Evolutionary conservation across 2,888 invertebrate genomes (phyloP).

Genomic region (Metalampra italica): DNA sequence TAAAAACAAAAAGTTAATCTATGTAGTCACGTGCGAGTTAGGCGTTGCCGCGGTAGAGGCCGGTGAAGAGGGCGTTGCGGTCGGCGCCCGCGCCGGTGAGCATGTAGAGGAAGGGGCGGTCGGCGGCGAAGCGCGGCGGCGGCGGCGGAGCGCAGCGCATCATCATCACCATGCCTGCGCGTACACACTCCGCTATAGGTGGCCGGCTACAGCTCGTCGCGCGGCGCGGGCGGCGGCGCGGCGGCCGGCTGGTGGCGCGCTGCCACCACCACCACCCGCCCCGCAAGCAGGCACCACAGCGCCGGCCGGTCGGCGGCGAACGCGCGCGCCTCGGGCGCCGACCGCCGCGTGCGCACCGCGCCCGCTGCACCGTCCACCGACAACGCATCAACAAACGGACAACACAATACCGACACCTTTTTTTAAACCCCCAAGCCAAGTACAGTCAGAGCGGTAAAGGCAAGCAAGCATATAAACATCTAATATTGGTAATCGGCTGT

Average conservation of each 20-base stretch:
- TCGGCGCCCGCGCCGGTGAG: conserved; percentile 35
- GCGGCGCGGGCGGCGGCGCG: conserved; percentile 16
- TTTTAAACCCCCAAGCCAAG: neutral
- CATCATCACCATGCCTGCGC: conserved; percentile 46
- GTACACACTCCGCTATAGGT: neutral
- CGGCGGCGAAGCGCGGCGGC: conserved; percentile 46
- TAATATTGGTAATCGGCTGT: neutral
- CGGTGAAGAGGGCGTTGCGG: conserved; percentile 44
- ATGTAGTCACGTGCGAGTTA: conserved; percentile 5
- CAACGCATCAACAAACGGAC: conserved; percentile 23
- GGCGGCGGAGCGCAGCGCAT: conserved; percentile 49
- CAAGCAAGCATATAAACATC: neutral
- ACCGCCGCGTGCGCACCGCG: conserved; percentile 41
- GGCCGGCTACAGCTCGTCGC: conserved; percentile 44
- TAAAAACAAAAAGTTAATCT: no score
- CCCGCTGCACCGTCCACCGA: conserved; percentile 37
- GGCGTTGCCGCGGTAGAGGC: conserved; percentile 38
- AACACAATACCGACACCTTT: conserved; percentile 13
- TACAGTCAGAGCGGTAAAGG: no score
- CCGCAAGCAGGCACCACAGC: conserved; percentile 45
- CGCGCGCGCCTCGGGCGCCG: conserved; percentile 20
- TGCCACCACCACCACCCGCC: conserved; percentile 24
- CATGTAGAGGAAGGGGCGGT: conserved; percentile 65
- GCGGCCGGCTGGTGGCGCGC: conserved; percentile 31
- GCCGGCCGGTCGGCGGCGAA: conserved; percentile 53